Conservation (phyloP, 2,113 vertebrate genomes). For the Ciconia maguari region DNA sequence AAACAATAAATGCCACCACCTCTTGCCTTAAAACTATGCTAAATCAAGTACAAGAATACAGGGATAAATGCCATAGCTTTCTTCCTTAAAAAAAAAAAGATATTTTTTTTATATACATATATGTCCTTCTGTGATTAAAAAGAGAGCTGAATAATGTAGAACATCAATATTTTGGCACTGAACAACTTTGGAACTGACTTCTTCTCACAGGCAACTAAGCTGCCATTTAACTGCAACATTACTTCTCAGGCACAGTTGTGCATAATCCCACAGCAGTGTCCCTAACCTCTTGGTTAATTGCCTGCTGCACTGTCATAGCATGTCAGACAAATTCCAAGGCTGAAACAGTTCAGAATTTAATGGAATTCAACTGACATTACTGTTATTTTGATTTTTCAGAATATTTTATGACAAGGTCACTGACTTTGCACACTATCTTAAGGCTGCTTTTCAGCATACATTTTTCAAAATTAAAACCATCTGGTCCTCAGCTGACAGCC, state of each 20-base stretch:
- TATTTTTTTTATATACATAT: background rate
- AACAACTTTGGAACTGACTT: background rate
- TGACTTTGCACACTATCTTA: background rate
- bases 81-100: background rate
- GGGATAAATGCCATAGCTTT: background rate
- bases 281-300: background rate
- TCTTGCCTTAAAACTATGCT: background rate
- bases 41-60: background rate
- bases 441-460: background rate
- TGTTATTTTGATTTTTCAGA: background rate
- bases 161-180: background rate
- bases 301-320: background rate
- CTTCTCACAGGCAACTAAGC: background rate
- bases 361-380: background rate
- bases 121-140: background rate
- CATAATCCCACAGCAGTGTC: background rate
- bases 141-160: background rate
- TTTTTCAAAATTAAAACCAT: constrained; percentile 2
- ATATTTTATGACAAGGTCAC: constrained; percentile 24
- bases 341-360: constrained; percentile 5
- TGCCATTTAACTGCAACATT: background rate
- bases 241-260: background rate
- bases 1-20: background rate
- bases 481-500: background rate
- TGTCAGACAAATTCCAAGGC: background rate